phyloP scores from a whole-genome alignment of 2,797 vertebrate species.

The Myotis planiceps region DNA sequence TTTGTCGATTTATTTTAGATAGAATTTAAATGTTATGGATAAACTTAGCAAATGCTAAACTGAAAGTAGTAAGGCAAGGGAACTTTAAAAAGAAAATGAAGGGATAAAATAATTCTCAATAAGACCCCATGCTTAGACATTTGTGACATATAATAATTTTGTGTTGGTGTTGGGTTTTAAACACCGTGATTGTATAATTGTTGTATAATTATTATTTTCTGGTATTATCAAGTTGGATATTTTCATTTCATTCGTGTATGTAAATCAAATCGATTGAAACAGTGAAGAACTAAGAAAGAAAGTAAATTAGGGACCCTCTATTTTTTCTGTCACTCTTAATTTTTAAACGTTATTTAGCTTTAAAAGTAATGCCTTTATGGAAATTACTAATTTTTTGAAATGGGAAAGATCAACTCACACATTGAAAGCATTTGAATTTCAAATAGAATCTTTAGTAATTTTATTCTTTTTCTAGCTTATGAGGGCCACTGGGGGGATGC shows the following conservation, averaged over 20 bases:
- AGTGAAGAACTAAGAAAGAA: constrained; percentile 1
- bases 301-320: neutral
- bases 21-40: neutral
- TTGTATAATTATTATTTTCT: constrained; percentile 18
- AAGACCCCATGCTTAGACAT: neutral
- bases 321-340: neutral
- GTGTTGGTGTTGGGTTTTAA: neutral
- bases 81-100: constrained; percentile 30
- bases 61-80: neutral
- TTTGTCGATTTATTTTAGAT: neutral
- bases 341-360: constrained; percentile 27
- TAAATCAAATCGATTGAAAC: neutral
- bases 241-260: neutral
- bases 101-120: neutral
- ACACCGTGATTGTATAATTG: neutral
- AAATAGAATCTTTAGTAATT: neutral
- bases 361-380: neutral
- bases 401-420: neutral
- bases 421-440: constrained; percentile 26
- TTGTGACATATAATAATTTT: neutral
- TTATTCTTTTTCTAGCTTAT: neutral
- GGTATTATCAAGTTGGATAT: neutral
- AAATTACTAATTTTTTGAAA: constrained; percentile 27
- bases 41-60: neutral
- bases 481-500: neutral